Evolutionary conservation across 2,888 invertebrate species (phyloP).

Genomic region (Apamea anceps): DNA sequence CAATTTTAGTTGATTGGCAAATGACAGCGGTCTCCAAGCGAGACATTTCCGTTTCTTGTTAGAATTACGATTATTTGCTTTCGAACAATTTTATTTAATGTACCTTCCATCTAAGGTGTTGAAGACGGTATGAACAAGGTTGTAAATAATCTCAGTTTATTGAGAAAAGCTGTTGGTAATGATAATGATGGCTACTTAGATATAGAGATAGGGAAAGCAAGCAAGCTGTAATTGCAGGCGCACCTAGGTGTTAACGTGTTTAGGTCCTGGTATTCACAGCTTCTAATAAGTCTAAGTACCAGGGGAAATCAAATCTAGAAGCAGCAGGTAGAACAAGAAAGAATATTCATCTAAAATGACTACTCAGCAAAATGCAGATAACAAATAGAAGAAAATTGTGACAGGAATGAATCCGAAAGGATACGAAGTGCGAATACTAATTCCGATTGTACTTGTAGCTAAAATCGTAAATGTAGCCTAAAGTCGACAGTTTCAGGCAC

Average conservation of each 20-base stretch:
- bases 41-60: conserved; percentile 61
- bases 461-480: conserved; percentile 27
- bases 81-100: conserved; percentile 30
- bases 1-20: conserved; percentile 62
- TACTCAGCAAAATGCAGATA: background rate
- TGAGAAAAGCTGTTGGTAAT: conserved; percentile 17
- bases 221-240: background rate
- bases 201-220: background rate
- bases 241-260: background rate
- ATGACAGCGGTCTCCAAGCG: conserved; percentile 55
- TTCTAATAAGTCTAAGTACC: background rate
- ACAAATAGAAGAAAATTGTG: background rate
- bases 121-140: background rate
- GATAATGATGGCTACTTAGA: conserved; percentile 7
- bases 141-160: conserved; percentile 13
- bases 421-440: conserved; percentile 27
- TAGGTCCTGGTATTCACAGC: background rate
- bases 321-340: background rate
- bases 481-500: conserved; percentile 1
- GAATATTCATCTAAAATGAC: background rate
- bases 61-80: conserved; percentile 47
- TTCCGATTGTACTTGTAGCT: background rate
- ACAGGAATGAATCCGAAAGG: background rate
- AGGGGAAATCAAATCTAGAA: background rate
- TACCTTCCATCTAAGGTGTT: background rate